Conservation (phyloP, 2,888 invertebrate species). For the Barypeithes pellucidus region DNA sequence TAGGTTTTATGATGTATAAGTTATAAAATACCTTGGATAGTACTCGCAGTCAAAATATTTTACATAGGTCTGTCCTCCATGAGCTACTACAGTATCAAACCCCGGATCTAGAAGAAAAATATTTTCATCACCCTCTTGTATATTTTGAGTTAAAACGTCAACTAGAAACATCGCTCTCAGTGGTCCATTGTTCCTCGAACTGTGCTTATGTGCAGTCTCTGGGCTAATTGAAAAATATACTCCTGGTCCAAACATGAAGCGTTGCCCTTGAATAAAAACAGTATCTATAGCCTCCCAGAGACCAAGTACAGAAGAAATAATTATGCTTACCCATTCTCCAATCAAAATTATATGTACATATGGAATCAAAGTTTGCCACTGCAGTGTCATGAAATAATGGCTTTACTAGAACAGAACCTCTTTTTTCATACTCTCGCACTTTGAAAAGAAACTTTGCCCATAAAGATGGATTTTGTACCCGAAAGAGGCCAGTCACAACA, state of each 20-base stretch:
- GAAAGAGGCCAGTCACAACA: constrained; percentile 54
- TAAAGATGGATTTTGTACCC: constrained; percentile 61
- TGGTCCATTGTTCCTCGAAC: constrained; percentile 56
- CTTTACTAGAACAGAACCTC: constrained; percentile 49
- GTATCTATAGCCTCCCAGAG: no score
- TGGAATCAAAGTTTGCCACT: constrained; percentile 59
- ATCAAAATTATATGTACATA: constrained; percentile 62
- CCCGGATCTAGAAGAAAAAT: constrained; percentile 59
- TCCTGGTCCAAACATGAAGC: constrained; percentile 61
- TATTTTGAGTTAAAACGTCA: constrained; percentile 62
- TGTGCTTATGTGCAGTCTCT: constrained; percentile 60
- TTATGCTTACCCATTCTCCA: constrained; percentile 59
- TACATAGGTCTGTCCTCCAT: constrained; percentile 61
- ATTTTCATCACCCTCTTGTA: constrained; percentile 48
- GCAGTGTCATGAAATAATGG: constrained; percentile 62
- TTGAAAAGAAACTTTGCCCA: constrained; percentile 60
- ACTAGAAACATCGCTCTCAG: constrained; percentile 64
- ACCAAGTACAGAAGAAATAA: neutral
- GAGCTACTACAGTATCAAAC: constrained; percentile 64
- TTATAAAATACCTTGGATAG: constrained; percentile 65
- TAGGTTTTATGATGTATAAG: constrained; percentile 54
- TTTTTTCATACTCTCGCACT: constrained; percentile 59
- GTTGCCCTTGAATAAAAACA: constrained; percentile 5
- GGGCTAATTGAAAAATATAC: constrained; percentile 64
- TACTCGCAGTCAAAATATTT: constrained; percentile 67